Evolutionary conservation across 2,888 invertebrate species (phyloP), one percentile per base, ranked within the genome.

Genomic region (Adineta ricciae): DNA sequence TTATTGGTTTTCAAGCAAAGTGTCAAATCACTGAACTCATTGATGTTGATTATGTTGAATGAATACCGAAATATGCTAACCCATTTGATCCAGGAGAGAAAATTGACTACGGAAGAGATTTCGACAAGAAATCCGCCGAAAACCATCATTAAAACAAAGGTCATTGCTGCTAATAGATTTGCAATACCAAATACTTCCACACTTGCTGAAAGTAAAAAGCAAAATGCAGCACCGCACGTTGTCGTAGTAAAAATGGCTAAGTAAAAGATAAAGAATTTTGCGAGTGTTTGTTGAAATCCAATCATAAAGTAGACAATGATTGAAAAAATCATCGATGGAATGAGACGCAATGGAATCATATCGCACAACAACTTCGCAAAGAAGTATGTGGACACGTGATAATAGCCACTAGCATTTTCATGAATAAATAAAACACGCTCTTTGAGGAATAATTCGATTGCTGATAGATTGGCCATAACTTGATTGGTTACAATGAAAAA

Each of bases 401-500:
- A 90, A 87, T 89, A 90, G 21, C 90, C 90, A 87, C 90, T 89
- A 72, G 89, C 88, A 87, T 89, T 89, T 85, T 90, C 90, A 85
- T 90, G 89, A 84, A 90, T 89, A 87, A 90, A 90, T n/a, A 90
- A 86, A 3, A 11, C 9, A 41, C 78, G 78, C n/a, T 78, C 78
- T 78, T 78, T 14, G 5, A 78, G 0, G 1, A 78, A 41, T 41
- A 32, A 11, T 85, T 90, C 90, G 19, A 90, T 88, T 32, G 90
- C 89, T 2, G 90, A 89, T 85, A 90, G 86, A 86, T 90, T 90
- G 36, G 89, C 89, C 88, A 90, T 90, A 83, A 90, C 88, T 87
- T 89, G 88, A 86, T 90, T 90, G 89, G 90, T 89, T n/a, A 89
- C 88, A 85, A 90, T 89, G 88, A 90, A 90, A 88, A 91, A 90